A percentile compares a stretch with the other conserved stretches of the same genome.
Evolutionary conservation across 2,113 vertebrate genomes (phyloP).

Genomic region (Sitta europaea): DNA sequence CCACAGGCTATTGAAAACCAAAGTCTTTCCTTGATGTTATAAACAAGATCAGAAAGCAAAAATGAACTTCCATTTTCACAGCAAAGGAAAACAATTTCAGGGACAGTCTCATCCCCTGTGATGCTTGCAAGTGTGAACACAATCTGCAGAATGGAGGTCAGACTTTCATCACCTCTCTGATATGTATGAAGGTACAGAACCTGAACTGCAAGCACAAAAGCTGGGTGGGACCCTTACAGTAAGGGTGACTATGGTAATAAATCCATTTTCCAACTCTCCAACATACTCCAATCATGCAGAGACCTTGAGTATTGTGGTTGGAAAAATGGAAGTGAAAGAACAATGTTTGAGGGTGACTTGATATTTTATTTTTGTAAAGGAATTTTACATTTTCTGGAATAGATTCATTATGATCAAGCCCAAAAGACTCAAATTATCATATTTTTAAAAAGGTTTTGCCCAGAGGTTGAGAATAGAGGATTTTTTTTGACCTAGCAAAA

Average conservation of each 20-base stretch:
- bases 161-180: not conserved
- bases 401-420: not conserved
- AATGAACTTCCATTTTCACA: not conserved
- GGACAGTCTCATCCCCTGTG: not conserved
- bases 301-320: not conserved
- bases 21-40: not conserved
- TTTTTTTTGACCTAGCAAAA: not conserved
- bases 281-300: not conserved
- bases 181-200: not conserved
- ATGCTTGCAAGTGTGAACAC: not conserved
- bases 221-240: not conserved
- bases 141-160: not conserved
- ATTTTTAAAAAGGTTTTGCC: not conserved
- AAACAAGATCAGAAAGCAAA: not conserved
- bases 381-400: not conserved
- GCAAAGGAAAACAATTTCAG: not conserved
- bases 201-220: not conserved
- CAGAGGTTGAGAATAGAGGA: not conserved
- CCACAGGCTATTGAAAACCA: rapidly evolving
- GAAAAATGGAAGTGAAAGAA: not conserved
- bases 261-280: not conserved
- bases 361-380: not conserved
- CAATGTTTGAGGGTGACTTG: not conserved
- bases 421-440: not conserved
- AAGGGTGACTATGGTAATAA: not conserved